Conservation (phyloP, 2,113 vertebrate species). For the Diadophis punctatus region DNA sequence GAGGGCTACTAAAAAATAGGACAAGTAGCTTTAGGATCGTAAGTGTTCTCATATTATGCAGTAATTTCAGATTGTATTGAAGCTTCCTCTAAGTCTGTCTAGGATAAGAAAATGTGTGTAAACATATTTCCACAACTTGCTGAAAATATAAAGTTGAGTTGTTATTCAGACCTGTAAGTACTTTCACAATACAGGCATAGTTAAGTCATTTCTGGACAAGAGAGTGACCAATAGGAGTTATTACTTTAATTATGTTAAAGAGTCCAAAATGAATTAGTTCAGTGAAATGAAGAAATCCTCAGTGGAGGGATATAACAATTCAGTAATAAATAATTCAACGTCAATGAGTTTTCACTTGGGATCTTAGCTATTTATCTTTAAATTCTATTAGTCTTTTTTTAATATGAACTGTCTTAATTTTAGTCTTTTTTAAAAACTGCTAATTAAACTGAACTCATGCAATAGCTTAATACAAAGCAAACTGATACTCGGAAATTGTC, state of each 20-base stretch:
- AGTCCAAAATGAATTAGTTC: background rate
- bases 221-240: background rate
- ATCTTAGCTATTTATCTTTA: background rate
- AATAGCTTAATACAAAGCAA: background rate
- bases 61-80: background rate
- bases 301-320: background rate
- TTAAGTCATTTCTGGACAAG: background rate
- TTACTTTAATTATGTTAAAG: background rate
- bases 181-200: background rate
- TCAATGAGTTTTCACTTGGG: background rate
- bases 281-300: background rate
- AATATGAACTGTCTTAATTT: background rate
- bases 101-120: background rate
- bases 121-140: background rate
- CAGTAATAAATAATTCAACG: background rate
- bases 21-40: background rate
- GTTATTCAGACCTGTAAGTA: background rate
- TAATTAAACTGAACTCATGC: background rate
- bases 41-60: background rate
- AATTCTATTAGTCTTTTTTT: background rate
- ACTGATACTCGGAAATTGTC: slow-evolving; percentile 4
- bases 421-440: background rate
- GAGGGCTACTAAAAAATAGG: background rate
- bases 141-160: background rate
- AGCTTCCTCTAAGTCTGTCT: background rate